These are phyloP conservation scores for Schizothorax lantsangensis DNA, from an alignment of 2,797 vertebrate species.

Conservation along the genomic window DNA sequence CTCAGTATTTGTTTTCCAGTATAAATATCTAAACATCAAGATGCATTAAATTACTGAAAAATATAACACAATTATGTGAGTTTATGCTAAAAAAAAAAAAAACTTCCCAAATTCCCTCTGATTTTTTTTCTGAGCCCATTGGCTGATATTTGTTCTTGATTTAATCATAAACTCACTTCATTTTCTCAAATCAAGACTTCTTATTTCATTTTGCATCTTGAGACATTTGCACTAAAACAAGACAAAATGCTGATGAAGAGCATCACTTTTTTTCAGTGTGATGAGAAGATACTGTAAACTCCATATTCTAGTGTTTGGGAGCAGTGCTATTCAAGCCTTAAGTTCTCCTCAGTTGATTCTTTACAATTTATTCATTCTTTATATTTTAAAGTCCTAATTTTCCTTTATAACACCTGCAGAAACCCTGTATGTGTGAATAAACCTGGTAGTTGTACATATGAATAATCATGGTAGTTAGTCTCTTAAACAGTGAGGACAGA, in stretches of 20 bases:
- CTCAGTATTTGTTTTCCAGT: too few species aligned
- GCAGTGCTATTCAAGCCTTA: neutral
- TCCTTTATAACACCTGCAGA: neutral
- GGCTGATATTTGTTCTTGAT: too few species aligned
- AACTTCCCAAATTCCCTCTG: too few species aligned
- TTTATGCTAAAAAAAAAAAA: too few species aligned
- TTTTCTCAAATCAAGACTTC: too few species aligned
- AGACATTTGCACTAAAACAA: neutral
- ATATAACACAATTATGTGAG: too few species aligned
- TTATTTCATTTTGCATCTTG: too few species aligned
- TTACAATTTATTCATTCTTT: neutral
- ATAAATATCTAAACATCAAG: neutral
- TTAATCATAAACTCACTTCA: too few species aligned
- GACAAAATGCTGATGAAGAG: neutral
- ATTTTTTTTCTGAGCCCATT: too few species aligned
- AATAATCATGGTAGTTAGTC: neutral
- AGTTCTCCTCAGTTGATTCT: neutral
- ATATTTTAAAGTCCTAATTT: too few species aligned
- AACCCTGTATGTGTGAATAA: neutral
- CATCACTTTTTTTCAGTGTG: too few species aligned
- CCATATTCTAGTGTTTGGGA: neutral
- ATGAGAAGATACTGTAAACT: neutral
- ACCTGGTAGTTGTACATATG: too few species aligned
- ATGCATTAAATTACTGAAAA: neutral
- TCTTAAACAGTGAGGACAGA: neutral